These are phyloP conservation scores for Myotis yumanensis DNA, from an alignment of 2,113 vertebrate species.

Conservation along the genomic window DNA sequence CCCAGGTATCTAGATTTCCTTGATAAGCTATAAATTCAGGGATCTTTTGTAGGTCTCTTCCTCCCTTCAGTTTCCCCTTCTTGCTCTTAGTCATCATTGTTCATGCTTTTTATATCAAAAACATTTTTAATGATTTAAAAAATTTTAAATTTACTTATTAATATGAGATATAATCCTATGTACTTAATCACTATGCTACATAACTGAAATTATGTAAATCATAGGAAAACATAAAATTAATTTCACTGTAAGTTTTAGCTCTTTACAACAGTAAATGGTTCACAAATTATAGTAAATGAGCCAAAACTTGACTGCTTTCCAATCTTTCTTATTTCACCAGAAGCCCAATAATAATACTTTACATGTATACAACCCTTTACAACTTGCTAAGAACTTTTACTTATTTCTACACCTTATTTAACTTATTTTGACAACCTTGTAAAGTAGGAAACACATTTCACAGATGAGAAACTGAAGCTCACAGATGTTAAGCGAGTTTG, in stretches of 20 bases:
- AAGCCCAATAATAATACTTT: neutral
- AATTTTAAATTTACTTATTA: conserved; percentile 1
- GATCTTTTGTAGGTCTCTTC: neutral
- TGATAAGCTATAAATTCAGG: neutral
- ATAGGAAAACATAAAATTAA: neutral
- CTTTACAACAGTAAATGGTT: neutral
- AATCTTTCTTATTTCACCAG: neutral
- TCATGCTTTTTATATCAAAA: neutral
- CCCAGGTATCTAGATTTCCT: neutral
- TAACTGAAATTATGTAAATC: neutral
- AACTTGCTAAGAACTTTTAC: neutral
- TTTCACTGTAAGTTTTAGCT: conserved; percentile 2
- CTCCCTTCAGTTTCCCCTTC: neutral
- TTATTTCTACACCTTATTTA: neutral
- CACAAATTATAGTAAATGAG: neutral
- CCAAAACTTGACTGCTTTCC: neutral
- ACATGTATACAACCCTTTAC: neutral
- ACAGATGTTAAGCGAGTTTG: neutral
- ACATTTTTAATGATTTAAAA: neutral
- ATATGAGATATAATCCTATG: neutral
- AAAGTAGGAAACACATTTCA: neutral
- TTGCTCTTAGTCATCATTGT: neutral
- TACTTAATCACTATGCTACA: neutral
- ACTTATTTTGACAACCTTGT: neutral
- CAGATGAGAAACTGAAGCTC: neutral